Conservation (phyloP, 2,888 invertebrate genomes). For the Dolichomitus sp. region DNA sequence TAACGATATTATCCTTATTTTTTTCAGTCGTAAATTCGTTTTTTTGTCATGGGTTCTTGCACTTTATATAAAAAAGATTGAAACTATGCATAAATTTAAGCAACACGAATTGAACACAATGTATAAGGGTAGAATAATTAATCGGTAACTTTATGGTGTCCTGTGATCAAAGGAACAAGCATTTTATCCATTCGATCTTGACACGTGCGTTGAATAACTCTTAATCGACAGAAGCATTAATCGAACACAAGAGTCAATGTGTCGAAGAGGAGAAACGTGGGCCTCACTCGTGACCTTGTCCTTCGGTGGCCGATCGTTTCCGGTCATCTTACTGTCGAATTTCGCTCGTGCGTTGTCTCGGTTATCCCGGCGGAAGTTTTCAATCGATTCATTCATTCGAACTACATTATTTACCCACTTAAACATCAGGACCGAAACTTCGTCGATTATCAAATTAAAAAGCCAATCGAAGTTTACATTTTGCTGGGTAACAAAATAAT, state of each 20-base stretch:
- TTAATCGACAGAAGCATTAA: conserved; percentile 27
- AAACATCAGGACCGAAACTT: neutral
- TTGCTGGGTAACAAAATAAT: neutral
- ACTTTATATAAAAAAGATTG: neutral
- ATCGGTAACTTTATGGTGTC: neutral
- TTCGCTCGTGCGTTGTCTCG: neutral
- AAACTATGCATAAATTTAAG: neutral
- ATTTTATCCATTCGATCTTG: conserved; percentile 14
- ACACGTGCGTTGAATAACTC: conserved; percentile 51
- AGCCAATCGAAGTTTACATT: neutral
- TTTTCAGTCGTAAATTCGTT: no score
- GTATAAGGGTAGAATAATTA: no score
- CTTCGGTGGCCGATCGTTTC: conserved; percentile 49
- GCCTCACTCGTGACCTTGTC: conserved; percentile 44
- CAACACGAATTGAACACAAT: neutral
- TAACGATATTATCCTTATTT: no score
- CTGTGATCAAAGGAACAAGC: neutral
- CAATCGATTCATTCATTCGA: neutral
- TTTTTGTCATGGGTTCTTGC: no score
- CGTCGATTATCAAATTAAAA: neutral
- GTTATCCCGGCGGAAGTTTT: conserved; percentile 3
- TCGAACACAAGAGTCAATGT: conserved; percentile 36
- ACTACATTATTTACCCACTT: neutral
- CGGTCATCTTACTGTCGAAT: conserved; percentile 31
- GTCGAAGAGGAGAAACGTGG: neutral